Evolutionary conservation across 1,140 invertebrate species (phyloP), one percentile per base, ranked within the genome.

Genomic region (Oedothorax gibbosus): DNA sequence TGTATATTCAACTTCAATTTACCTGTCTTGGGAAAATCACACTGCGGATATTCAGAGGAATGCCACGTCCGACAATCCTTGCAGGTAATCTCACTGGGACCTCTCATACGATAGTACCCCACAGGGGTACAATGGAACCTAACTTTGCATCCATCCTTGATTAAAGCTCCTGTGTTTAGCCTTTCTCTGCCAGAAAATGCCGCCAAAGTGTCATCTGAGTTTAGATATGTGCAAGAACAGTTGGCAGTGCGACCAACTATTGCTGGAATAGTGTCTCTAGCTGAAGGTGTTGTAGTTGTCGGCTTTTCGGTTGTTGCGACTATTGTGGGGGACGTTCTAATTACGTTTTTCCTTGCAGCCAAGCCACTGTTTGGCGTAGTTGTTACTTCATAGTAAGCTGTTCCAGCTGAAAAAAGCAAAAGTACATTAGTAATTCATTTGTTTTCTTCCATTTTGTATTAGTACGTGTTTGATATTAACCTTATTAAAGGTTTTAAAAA

Each of bases 71-170:
- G 4, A 57, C 65, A 60, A 57, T 71, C 35, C 12, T 57, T 5
- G 35, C 78, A 81, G 12, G 2, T 11, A 8, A 81, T 79, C n/a
- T 79, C 53, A 12, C n/a, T 2, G 20, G 50, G 50, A 15, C 77
- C 77, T 0, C 7, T n/a, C 10, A 79, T 11, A 12, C 51, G 49
- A n/a, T 21, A 14, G 18, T 68, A 79, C 8, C 77, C 77, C 2
- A 56, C 15, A 12, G 20, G 49, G 2, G 11, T n/a, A n/a, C 77
- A 79, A 56, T 79, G 51, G 18, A 79, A 79, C 21, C 20, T 50
- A 0, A 79, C 65, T 15, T 21, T 79, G 15, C 18, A 14, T 3
- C 57, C 57, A 5, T 15, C 35, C 56, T 68, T 20, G 10, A 79
- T 53, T 12, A 10, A 12, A 56, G 51, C 56, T 9, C 77, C 77